Evolutionary conservation across 2,888 invertebrate species (phyloP).

Genomic region (Stenolophus ochropezus): DNA sequence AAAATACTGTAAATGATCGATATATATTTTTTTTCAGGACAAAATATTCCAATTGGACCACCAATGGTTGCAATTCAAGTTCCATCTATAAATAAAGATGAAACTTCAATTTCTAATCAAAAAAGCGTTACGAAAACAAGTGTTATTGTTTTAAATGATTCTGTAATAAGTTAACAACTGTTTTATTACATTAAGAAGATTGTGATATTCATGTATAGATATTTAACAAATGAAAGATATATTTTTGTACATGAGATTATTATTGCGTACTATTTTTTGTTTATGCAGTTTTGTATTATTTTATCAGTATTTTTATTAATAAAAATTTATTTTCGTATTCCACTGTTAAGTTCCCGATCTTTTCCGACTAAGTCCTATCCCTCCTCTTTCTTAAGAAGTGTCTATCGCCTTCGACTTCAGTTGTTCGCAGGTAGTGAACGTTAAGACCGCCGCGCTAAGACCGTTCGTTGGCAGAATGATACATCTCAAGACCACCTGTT

Average conservation of each 20-base stretch:
- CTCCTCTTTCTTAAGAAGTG: not conserved
- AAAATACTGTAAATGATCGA: not conserved
- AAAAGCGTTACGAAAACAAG: constrained; percentile 6
- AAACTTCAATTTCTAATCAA: not conserved
- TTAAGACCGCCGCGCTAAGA: not conserved
- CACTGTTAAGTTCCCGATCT: not conserved
- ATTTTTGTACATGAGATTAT: constrained; percentile 1
- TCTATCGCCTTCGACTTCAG: not conserved
- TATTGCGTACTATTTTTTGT: not conserved
- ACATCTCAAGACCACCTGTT: not conserved
- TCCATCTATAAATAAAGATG: not conserved
- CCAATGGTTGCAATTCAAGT: constrained; percentile 9
- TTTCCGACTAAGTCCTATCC: not conserved
- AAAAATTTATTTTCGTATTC: not conserved
- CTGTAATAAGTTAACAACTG: constrained; percentile 14
- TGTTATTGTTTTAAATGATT: constrained; percentile 19
- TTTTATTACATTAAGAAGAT: not conserved
- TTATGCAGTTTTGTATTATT: not conserved
- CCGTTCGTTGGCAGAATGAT: not conserved
- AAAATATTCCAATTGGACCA: constrained; percentile 46
- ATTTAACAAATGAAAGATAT: not conserved
- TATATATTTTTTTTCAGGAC: no score
- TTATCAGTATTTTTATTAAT: not conserved
- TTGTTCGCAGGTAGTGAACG: not conserved
- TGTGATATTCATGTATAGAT: constrained; percentile 3